phyloP scores from a whole-genome alignment of 2,113 vertebrate species.

The Oplegnathus fasciatus region DNA sequence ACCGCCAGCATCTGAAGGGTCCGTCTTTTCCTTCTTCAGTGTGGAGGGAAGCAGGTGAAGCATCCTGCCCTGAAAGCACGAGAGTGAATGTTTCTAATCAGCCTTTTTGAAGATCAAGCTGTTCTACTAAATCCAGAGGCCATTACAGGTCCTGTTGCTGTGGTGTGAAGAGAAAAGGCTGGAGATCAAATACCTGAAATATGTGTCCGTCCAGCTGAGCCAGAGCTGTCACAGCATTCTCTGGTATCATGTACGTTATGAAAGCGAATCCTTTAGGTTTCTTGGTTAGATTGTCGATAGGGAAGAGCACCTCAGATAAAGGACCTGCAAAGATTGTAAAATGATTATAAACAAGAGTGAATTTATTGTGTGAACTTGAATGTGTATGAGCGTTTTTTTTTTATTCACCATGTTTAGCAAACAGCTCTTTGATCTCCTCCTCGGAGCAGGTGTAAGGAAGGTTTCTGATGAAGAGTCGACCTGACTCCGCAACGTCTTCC shows the following conservation, averaged over 20 bases:
- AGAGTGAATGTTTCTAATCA: background rate
- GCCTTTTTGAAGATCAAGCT: background rate
- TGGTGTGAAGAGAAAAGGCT: background rate
- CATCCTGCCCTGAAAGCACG: constrained; percentile 89
- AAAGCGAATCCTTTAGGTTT: constrained; percentile 97
- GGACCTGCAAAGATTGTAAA: constrained; percentile 84
- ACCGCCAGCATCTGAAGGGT: constrained; percentile 59
- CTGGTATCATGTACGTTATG: constrained; percentile 94
- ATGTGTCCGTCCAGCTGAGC: constrained; percentile 92
- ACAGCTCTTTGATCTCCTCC: constrained; percentile 91
- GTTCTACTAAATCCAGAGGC: background rate
- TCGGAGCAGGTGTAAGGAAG: constrained; percentile 95
- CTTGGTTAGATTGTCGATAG: constrained; percentile 93
- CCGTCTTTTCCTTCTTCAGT: constrained; percentile 88
- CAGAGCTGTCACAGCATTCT: constrained; percentile 92
- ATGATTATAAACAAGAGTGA: background rate
- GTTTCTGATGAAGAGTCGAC: constrained; percentile 94
- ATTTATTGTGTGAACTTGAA: background rate
- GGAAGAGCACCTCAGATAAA: constrained; percentile 92
- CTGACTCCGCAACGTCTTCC: constrained; percentile 94
- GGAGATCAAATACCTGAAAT: constrained; percentile 91
- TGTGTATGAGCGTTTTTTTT: background rate
- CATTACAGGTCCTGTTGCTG: background rate
- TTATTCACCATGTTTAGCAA: constrained; percentile 87
- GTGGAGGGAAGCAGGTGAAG: constrained; percentile 94